These are phyloP conservation scores for Artemia sinica DNA, from an alignment of 2,888 invertebrate species.

Conservation along the genomic window DNA sequence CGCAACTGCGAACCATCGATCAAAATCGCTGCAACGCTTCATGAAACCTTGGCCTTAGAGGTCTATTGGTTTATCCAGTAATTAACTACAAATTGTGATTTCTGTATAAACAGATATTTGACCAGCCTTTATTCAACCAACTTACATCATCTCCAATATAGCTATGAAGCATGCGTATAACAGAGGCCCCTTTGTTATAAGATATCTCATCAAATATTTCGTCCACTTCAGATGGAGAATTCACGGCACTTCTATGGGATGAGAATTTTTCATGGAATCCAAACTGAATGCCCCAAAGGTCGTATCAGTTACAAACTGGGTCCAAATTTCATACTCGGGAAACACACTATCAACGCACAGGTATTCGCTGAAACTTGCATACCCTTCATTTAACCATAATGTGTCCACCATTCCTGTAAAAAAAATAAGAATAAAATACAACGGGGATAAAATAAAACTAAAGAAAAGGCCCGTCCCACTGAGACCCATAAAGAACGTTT, in stretches of 20 bases:
- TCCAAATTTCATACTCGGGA: constrained; percentile 92
- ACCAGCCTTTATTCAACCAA: constrained; percentile 16
- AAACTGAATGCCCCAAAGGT: constrained; percentile 66
- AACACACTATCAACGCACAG: constrained; percentile 79
- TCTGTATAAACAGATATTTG: too few relatives aligned
- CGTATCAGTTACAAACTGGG: constrained; percentile 79
- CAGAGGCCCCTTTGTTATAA: constrained; percentile 85
- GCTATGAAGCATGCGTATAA: constrained; percentile 81
- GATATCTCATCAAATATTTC: constrained; percentile 96
- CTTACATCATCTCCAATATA: constrained; percentile 67
- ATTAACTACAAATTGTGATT: not conserved
- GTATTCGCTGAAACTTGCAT: constrained; percentile 88
- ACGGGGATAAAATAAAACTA: too few relatives aligned
- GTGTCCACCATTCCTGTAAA: constrained; percentile 76
- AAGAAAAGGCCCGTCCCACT: too few relatives aligned
- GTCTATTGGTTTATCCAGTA: too few relatives aligned
- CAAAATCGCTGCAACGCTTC: too few relatives aligned
- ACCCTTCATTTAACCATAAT: constrained; percentile 92
- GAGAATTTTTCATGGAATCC: constrained; percentile 75
- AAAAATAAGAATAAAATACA: not conserved
- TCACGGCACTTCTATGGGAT: constrained; percentile 86
- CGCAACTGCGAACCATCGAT: too few relatives aligned
- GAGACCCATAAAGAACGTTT: too few relatives aligned
- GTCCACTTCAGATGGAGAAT: constrained; percentile 83
- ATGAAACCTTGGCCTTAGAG: too few relatives aligned